Evolutionary conservation across 2,113 vertebrate species (phyloP).

Genomic region (Macquaria ambigua): DNA sequence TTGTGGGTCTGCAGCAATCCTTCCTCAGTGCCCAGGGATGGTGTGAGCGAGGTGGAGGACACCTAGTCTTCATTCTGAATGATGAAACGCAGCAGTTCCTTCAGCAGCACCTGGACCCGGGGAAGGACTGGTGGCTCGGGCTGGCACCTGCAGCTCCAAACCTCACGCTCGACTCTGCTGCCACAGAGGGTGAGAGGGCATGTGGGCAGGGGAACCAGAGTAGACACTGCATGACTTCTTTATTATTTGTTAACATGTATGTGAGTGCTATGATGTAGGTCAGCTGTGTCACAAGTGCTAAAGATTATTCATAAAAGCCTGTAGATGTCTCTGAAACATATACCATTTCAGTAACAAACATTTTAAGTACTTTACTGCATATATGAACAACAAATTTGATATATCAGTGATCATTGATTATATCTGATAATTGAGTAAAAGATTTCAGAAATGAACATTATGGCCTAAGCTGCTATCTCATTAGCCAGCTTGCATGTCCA

Average conservation of each 20-base stretch:
- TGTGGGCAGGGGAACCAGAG: not conserved
- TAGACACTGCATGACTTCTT: not conserved
- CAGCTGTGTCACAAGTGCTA: not conserved
- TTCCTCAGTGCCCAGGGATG: conserved; percentile 90
- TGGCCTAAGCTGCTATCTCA: conserved; percentile 13
- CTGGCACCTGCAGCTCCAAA: conserved; percentile 84
- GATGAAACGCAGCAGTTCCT: conserved; percentile 91
- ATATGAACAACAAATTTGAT: not conserved
- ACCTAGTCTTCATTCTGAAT: conserved; percentile 90
- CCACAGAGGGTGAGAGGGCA: conserved; percentile 76
- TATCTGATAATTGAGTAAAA: not conserved
- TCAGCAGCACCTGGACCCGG: conserved; percentile 86
- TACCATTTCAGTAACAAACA: not conserved
- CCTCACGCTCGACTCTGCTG: conserved; percentile 80
- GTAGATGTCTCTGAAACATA: not conserved
- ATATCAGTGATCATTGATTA: not conserved
- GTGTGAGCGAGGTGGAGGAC: conserved; percentile 93
- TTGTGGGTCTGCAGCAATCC: conserved; percentile 83
- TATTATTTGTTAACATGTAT: not conserved
- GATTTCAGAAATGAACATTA: not conserved
- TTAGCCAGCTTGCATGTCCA: conserved; percentile 16
- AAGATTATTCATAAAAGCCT: not conserved
- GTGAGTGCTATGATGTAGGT: not conserved
- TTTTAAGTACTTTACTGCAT: not conserved
- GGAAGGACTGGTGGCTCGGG: conserved; percentile 94